phyloP scores from a whole-genome alignment of 2,797 vertebrate species.

The Chromobotia macracanthus region DNA sequence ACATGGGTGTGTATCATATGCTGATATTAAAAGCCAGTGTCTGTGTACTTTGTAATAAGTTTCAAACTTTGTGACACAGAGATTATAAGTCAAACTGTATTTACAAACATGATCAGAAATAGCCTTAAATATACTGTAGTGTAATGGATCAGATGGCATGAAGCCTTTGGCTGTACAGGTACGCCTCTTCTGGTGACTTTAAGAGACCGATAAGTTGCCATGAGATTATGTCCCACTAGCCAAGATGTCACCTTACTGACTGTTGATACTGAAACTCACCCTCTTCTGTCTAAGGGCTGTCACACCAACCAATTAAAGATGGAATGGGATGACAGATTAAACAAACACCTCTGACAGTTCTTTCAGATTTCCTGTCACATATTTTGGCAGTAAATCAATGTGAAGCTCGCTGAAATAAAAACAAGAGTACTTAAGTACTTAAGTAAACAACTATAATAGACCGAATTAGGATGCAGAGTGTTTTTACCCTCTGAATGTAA shows the following conservation, averaged over 20 bases:
- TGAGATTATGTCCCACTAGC: constrained; percentile 12
- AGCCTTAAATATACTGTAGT: too few species aligned
- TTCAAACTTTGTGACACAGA: too few species aligned
- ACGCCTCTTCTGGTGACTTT: background rate
- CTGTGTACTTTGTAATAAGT: too few species aligned
- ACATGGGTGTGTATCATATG: too few species aligned
- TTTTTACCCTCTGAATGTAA: background rate
- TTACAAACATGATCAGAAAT: too few species aligned
- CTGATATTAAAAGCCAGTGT: too few species aligned
- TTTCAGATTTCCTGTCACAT: constrained; percentile 17
- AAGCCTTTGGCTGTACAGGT: background rate
- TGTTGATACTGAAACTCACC: constrained; percentile 3
- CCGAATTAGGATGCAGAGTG: constrained; percentile 9
- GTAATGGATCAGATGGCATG: background rate
- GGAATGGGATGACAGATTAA: constrained; percentile 13
- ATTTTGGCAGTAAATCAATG: constrained; percentile 16
- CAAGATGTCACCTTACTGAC: background rate
- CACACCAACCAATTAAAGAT: constrained; percentile 8
- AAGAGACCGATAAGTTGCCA: background rate
- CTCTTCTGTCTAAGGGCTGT: background rate
- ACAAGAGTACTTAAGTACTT: constrained; percentile 6
- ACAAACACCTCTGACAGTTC: background rate
- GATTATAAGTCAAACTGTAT: too few species aligned
- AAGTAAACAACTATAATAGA: constrained; percentile 5
- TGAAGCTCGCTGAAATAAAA: constrained; percentile 24